Base-by-base conservation (phyloP, 2,888 invertebrate species). In the Philereme transversata region DNA sequence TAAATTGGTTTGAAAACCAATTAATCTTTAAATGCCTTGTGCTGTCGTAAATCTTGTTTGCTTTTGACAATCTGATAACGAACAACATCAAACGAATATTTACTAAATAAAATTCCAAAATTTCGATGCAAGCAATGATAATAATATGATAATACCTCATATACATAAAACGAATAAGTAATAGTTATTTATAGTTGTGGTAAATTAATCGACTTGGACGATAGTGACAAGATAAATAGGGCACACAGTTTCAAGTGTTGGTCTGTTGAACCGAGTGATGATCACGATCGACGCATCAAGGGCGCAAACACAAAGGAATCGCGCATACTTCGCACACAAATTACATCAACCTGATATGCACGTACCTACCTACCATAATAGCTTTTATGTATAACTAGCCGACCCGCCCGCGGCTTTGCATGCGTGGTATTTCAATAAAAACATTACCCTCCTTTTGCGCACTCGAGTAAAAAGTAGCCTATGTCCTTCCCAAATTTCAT, bases 221-320 rank as follows among this genome's bases (percentile, higher is more conserved):
- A n/a, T 22, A 22, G 22, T 41, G 45, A 51, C 41, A 34, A 53
- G 36, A 58, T 53, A 43, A 34, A 51, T 54, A 57, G 52, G 62
- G 46, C 53, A 59, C 47, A 57, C 48, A 60, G 67, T 62, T 56
- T 63, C 60, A 52, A 47, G 75, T 72, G 67, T 63, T 74, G 82
- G 76, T 81, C 79, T 82, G 78, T 73, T 83, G 76, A 79, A 55
- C 69, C 63, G 52, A 57, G 70, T 74, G 78, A 77, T 72, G 70
- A 68, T 62, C 67, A 67, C 64, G 76, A 81, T 83, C 73, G 77
- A 75, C 74, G 65, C 62, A 62, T 74, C 83, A 83, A 83, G 83
- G 83, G 77, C 83, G 70, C 41, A 51, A 65, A 60, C 67, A 79
- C 77, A 81, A 78, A 78, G 72, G 71, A 52, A 70, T 63, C 65